A percentile compares a stretch with the other conserved stretches of the same genome.
These are phyloP conservation scores for Notospermus geniculatus DNA, from an alignment of 1,140 invertebrate species.

Conservation along the genomic window DNA sequence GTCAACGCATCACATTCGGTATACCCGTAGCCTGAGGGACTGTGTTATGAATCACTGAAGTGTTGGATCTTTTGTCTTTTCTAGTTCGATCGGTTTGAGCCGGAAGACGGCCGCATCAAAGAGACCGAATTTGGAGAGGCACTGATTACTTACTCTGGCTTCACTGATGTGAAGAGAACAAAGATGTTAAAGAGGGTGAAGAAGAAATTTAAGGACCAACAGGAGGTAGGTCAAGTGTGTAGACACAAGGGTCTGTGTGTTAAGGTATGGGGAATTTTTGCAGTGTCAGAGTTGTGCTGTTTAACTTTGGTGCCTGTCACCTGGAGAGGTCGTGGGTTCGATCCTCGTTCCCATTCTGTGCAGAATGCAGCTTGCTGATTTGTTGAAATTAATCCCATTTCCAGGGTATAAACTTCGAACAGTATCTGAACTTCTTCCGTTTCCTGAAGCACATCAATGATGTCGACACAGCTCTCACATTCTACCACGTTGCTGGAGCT, in stretches of 20 bases:
- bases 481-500: constrained; percentile 97
- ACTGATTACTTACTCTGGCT: constrained; percentile 93
- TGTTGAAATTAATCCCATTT: constrained; percentile 12
- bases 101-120: constrained; percentile 73
- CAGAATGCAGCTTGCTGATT: background rate
- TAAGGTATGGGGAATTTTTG: background rate
- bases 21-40: no score
- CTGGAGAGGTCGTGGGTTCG: no score
- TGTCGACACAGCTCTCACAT: constrained; percentile 94
- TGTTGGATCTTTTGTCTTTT: background rate
- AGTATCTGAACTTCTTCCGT: constrained; percentile 58
- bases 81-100: constrained; percentile 44
- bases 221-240: constrained; percentile 25
- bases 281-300: no score
- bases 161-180: constrained; percentile 87
- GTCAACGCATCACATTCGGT: no score
- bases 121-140: constrained; percentile 95
- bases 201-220: constrained; percentile 68
- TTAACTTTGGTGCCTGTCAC: no score
- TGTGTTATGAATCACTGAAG: background rate
- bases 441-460: constrained; percentile 84
- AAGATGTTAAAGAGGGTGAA: constrained; percentile 93
- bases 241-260: background rate
- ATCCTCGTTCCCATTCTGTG: no score
- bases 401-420: constrained; percentile 58